A percentile compares a stretch with the other conserved stretches of the same genome.
phyloP scores from a whole-genome alignment of 2,113 vertebrate species.

The Cryptotis parvus region DNA sequence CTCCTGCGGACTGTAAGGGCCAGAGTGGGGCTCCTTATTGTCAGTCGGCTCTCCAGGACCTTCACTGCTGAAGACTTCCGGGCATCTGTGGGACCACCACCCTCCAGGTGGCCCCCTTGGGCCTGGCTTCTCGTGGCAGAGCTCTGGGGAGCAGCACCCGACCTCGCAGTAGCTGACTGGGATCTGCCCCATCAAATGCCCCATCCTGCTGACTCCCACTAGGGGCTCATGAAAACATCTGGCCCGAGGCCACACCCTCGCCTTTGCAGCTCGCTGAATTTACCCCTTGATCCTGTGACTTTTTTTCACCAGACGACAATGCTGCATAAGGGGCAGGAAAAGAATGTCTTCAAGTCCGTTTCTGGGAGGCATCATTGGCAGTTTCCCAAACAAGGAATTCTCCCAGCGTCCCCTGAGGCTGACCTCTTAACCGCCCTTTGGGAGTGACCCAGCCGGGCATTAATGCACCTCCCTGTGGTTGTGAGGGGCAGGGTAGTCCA shows the following conservation, averaged over 20 bases:
- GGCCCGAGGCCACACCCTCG: not conserved
- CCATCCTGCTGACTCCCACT: not conserved
- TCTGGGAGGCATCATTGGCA: constrained; percentile 59
- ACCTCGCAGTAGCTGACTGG: not conserved
- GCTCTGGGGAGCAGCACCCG: not conserved
- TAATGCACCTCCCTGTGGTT: not conserved
- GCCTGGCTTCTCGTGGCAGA: too few species aligned
- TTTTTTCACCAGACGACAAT: constrained; percentile 26
- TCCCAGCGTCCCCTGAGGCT: not conserved
- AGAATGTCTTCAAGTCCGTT: constrained; percentile 61
- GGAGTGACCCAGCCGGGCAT: not conserved
- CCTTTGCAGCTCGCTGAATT: constrained; percentile 24
- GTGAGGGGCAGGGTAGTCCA: not conserved
- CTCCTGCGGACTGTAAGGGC: not conserved
- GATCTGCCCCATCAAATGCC: not conserved
- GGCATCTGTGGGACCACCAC: not conserved
- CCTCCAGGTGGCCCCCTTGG: too few species aligned
- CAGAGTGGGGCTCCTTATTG: not conserved
- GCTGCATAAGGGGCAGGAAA: constrained; percentile 54
- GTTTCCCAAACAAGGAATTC: constrained; percentile 56
- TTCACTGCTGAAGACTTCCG: constrained; percentile 18
- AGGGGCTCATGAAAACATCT: not conserved
- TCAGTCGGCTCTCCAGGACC: constrained; percentile 48
- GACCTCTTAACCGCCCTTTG: not conserved
- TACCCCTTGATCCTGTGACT: constrained; percentile 20